These are phyloP conservation scores for Bibio marci DNA, from an alignment of 2,888 invertebrate species.

Conservation along the genomic window DNA sequence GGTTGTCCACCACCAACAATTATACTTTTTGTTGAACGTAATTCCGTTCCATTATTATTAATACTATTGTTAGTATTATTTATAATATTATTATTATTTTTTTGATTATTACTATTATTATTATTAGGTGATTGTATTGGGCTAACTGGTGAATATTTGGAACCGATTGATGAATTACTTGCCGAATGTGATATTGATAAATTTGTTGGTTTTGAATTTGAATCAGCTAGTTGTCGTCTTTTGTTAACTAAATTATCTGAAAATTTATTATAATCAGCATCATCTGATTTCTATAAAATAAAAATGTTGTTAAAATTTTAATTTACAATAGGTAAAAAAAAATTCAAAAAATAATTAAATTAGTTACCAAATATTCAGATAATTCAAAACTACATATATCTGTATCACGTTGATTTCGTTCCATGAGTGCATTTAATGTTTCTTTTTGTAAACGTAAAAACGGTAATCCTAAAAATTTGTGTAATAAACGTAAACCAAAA, in stretches of 20 bases:
- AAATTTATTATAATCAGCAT: constrained; percentile 57
- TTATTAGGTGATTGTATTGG: constrained; percentile 30
- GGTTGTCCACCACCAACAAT: constrained; percentile 14
- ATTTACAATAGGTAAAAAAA: no score
- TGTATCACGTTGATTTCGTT: constrained; percentile 69
- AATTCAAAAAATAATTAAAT: no score
- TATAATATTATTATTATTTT: no score
- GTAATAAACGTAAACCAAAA: constrained; percentile 78
- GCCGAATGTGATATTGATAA: constrained; percentile 14
- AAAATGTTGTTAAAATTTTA: constrained; percentile 5
- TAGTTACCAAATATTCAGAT: constrained; percentile 51
- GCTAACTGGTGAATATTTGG: constrained; percentile 31
- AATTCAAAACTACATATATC: constrained; percentile 56
- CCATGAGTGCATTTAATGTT: constrained; percentile 65
- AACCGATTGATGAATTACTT: constrained; percentile 13
- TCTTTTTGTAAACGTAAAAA: constrained; percentile 80
- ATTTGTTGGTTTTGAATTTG: constrained; percentile 33
- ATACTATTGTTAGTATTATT: no score
- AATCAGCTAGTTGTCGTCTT: constrained; percentile 53
- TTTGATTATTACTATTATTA: constrained; percentile 26
- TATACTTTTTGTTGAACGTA: constrained; percentile 11
- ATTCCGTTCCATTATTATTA: constrained; percentile 13
- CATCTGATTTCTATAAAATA: constrained; percentile 40
- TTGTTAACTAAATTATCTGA: constrained; percentile 57
- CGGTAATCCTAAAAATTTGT: constrained; percentile 90